Base-by-base conservation (phyloP, 1,140 invertebrate genomes). In the Drosophila persimilis region DNA sequence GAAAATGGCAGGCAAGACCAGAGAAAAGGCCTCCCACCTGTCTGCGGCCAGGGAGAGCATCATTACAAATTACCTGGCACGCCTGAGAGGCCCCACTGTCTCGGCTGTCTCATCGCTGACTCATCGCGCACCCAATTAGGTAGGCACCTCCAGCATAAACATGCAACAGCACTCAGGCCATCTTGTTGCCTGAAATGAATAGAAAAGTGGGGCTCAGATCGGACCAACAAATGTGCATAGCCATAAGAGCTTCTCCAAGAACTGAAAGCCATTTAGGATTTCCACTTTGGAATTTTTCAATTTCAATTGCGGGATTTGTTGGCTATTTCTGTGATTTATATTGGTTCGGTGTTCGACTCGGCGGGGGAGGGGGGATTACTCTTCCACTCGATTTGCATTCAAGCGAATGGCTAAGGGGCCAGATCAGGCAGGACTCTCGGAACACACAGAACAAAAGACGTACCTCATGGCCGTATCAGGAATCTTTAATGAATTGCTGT, bases 401-500 rank as follows among this genome's bases (percentile, higher is more conserved):
- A 53, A 54, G 41, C 24, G 26, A 24, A 56, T 55, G 35, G 8
- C 5, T 11, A 2, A 20, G 50, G 15, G 22, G 20, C 20, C 24
- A 26, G 17, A 2, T 22, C 64, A 69, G 57, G 31, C 31, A 52
- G 13, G 43, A 13, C 20, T 20, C 15, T 17, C 17, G 17, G 17
- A 17, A 17, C 17, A 20, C 2, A 22, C 24, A 5, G 24, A 24
- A 47, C 9, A 20, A 47, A 47, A 20, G 45, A 47, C n/a, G 15
- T 22, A 11, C 45, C 45, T n/a, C 11, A 39, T 39, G 44, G 24
- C 3, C 15, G 17, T 43, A 50, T 44, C 64, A 44, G 66, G 64
- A 70, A 69, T 57, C 15, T 63, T 70, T 77, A 74, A 77, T 81
- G 77, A 81, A 80, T 80, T 73, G 61, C 48, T 41, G 58, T 62